Conservation (phyloP, 2,113 vertebrate species). For the Trachemys scripta region DNA sequence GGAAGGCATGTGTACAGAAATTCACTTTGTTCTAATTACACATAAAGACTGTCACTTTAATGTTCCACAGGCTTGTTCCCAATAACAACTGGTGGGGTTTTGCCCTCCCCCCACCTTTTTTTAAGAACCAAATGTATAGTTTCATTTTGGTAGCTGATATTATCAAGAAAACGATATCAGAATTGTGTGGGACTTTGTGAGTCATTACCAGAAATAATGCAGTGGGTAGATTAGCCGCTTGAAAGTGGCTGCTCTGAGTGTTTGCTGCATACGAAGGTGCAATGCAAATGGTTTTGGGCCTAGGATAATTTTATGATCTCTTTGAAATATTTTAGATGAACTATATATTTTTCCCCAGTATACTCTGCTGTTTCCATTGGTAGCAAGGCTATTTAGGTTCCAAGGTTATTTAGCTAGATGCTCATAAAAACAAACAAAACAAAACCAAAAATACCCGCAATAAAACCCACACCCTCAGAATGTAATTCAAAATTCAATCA, state of each 20-base stretch:
- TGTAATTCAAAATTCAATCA: not conserved
- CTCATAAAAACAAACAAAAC: not conserved
- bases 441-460: not conserved
- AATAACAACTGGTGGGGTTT: not conserved
- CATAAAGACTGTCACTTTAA: not conserved
- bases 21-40: constrained; percentile 14
- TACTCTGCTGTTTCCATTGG: not conserved
- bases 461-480: not conserved
- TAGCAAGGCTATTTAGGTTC: not conserved
- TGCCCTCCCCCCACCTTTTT: not conserved
- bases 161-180: constrained; percentile 43
- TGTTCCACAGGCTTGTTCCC: not conserved
- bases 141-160: constrained; percentile 45
- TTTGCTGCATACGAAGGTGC: not conserved
- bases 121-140: constrained; percentile 4
- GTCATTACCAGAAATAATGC: constrained; percentile 45
- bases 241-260: not conserved
- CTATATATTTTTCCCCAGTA: not conserved
- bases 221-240: constrained; percentile 23
- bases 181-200: constrained; percentile 40
- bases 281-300: not conserved
- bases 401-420: not conserved
- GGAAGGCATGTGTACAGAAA: constrained; percentile 29
- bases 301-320: not conserved
- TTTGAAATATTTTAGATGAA: not conserved